Evolutionary conservation across 2,888 invertebrate genomes (phyloP).

Genomic region (Nysson spinosus): DNA sequence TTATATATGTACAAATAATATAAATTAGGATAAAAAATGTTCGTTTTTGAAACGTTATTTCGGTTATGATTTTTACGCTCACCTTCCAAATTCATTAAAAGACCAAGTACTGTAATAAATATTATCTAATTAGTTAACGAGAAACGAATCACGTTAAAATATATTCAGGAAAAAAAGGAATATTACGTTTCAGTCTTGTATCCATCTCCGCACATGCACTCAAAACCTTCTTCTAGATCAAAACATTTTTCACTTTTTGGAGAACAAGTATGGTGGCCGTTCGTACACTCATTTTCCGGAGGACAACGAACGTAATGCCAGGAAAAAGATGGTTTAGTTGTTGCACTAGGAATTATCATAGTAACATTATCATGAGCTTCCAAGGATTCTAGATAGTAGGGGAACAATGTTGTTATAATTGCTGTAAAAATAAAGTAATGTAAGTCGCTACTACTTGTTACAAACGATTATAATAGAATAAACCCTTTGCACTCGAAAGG

Average conservation of each 20-base stretch:
- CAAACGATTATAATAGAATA: not conserved
- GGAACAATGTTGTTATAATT: conserved; percentile 49
- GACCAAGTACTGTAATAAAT: conserved; percentile 62
- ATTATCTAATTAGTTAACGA: conserved; percentile 5
- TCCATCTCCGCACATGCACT: conserved; percentile 90
- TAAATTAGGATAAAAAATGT: not conserved
- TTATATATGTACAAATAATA: not conserved
- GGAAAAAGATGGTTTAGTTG: conserved; percentile 79
- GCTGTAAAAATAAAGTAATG: conserved; percentile 39
- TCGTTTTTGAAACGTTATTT: not conserved
- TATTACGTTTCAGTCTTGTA: conserved; percentile 82
- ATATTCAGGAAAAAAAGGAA: conserved; percentile 21
- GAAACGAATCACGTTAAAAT: not conserved
- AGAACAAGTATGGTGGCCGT: conserved; percentile 94
- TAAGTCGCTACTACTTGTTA: not conserved
- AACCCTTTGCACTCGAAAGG: no score
- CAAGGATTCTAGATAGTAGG: conserved; percentile 44
- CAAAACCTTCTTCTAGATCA: conserved; percentile 88
- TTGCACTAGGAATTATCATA: conserved; percentile 44
- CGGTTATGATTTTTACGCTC: conserved; percentile 7
- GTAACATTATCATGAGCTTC: conserved; percentile 60
- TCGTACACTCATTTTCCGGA: conserved; percentile 94
- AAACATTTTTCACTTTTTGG: conserved; percentile 91
- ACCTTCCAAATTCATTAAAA: conserved; percentile 69
- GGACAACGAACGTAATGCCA: conserved; percentile 96